Base-by-base conservation (phyloP, 2,888 invertebrate genomes). In the Apotomis betuletana region DNA sequence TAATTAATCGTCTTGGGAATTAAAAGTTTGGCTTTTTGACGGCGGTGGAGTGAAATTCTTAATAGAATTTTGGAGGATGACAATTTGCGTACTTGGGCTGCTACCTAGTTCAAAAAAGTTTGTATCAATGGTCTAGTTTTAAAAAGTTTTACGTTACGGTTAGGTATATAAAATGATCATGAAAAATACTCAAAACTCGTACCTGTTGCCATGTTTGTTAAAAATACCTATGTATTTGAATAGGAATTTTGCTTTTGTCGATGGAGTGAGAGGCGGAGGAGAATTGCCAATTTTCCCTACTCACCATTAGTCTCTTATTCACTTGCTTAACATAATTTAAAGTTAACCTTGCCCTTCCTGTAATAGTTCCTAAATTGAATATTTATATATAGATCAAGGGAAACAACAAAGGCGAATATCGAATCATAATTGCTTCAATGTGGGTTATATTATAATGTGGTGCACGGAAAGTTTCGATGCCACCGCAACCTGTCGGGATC, bases 1-100 rank as follows among this genome's bases (percentile, higher is more conserved):
- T 86, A 87, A 86, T 87, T 86, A 87, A 85, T 85, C 78, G 78
- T 75, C 77, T 76, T 76, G 81, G 79, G 83, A 83, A 83, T 86
- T 83, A 82, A 84, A 87, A 87, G 81, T 85, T 86, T 75, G 83
- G 70, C 80, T 77, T 81, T 80, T 81, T 78, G 77, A 78, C 78
- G 78, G 80, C 77, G 76, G 78, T 78, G 74, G 73, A 75, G 75
- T 80, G 80, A 79, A 80, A 81, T 80, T 83, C 75, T 80, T 79
- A 82, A 84, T 27, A 27, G 27, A 27, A 27, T 81, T 80, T 78
- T 79, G 69, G 67, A 75, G 75, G 77, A 79, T 75, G 83, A 82
- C 79, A 81, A 72, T 80, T 78, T 79, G 75, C 76, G 74, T 57
- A 41, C 64, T 64, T 64, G 3, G 36, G 55, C 12, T 13, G 58